Evolutionary conservation across 2,888 invertebrate genomes (phyloP).

Genomic region (Aricia artaxerxes): DNA sequence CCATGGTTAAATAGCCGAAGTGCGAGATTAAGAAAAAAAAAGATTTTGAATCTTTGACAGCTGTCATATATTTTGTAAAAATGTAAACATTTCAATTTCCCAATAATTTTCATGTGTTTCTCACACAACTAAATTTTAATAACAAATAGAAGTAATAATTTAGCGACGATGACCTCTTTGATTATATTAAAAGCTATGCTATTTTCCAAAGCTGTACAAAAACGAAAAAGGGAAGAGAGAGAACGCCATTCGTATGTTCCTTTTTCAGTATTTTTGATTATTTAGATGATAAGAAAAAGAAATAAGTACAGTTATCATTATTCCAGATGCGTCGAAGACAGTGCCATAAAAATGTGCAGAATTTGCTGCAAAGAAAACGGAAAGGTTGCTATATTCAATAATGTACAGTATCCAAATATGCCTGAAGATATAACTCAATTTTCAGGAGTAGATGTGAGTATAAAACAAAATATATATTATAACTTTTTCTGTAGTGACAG

Average conservation of each 20-base stretch:
- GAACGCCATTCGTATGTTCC: conserved; percentile 53
- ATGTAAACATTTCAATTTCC: no score
- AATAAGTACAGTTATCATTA: conserved; percentile 38
- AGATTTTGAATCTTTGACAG: no score
- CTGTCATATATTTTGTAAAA: no score
- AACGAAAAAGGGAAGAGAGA: conserved; percentile 60
- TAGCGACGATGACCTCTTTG: conserved; percentile 59
- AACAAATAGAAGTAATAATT: not conserved
- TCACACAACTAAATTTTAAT: not conserved
- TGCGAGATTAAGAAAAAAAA: no score
- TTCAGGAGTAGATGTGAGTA: conserved; percentile 65
- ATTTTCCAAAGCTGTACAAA: conserved; percentile 61
- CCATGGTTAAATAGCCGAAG: no score
- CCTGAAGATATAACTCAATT: conserved; percentile 64
- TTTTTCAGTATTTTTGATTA: not conserved
- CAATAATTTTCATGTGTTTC: no score
- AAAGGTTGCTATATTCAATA: conserved; percentile 65
- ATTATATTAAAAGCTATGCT: conserved; percentile 67
- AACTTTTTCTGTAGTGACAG: no score
- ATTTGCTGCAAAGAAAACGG: conserved; percentile 63
- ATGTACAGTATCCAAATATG: conserved; percentile 58
- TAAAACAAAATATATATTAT: not conserved
- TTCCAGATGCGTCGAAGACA: conserved; percentile 46
- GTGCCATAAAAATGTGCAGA: conserved; percentile 53
- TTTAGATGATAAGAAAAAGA: not conserved